Conservation (phyloP, 2,888 invertebrate species). For the Meloe dianella region DNA sequence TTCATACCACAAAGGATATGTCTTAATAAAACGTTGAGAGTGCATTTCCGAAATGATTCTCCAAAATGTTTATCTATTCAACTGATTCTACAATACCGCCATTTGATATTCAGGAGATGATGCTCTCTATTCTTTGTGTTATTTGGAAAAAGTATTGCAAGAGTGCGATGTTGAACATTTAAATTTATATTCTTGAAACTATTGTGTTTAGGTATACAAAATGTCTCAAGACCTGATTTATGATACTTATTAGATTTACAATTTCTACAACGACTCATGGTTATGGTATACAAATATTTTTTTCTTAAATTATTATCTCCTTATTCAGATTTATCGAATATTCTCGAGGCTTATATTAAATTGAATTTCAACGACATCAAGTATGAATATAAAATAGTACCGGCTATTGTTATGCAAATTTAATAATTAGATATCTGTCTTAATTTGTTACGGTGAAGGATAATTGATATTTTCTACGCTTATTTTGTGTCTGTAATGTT, state of each 20-base stretch:
- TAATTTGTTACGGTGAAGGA: slow-evolving; percentile 17
- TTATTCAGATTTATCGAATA: neutral
- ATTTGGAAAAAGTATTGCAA: slow-evolving; percentile 28
- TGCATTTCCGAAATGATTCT: slow-evolving; percentile 23
- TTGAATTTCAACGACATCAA: neutral
- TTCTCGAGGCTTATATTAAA: neutral
- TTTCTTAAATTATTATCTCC: neutral
- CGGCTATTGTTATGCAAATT: slow-evolving; percentile 17
- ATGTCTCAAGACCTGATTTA: slow-evolving; percentile 24
- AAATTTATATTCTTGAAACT: slow-evolving; percentile 31
- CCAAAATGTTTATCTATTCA: slow-evolving; percentile 17
- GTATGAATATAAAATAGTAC: neutral
- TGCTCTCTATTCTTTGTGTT: slow-evolving; percentile 26
- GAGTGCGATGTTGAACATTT: slow-evolving; percentile 27
- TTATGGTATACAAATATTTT: neutral
- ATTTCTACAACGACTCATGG: neutral
- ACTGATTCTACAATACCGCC: slow-evolving; percentile 24
- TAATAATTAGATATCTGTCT: slow-evolving; percentile 16
- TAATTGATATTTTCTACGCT: slow-evolving; percentile 7
- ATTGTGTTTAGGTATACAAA: slow-evolving; percentile 28
- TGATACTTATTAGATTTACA: slow-evolving; percentile 20
- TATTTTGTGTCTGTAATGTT: slow-evolving; percentile 4
- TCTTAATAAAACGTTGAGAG: slow-evolving; percentile 1
- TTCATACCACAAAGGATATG: neutral
- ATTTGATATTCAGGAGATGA: slow-evolving; percentile 31